Base-by-base conservation (phyloP, 2,113 vertebrate genomes). In the Aphyosemion australe region DNA sequence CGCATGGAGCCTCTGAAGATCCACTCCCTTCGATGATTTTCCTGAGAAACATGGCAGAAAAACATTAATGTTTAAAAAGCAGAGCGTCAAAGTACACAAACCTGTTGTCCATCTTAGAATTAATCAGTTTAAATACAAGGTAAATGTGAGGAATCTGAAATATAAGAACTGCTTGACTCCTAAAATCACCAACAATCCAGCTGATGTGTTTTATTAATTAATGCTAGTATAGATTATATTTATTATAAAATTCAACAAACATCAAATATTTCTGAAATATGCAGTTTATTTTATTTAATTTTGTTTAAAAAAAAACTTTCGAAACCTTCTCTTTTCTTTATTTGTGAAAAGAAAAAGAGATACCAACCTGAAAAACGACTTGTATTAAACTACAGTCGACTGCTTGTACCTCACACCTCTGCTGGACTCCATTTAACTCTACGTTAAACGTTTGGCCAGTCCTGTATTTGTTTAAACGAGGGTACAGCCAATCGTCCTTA, bases 301-400 rank as follows among this genome's bases (percentile, higher is more conserved):
- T 37, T 37, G 34, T 8, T 37, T 8, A 37, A 37, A 37, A 26
- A 26, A 26, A 26, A 26, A 26, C 26, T 26, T 26, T 26, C n/a
- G 5, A 37, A 37, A 37, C 6, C 7, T 3, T 37, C 9, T 7
- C 34, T 37, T 37, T 37, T 37, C 34, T 10, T 12, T 42, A 42
- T 2, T 42, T 42, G 41, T 42, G 12, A 3, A 50, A 62, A 11
- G 8, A 11, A n/a, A 6, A 41, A 47, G 4, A 12, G 7, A 47
- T 12, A 42, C 86, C 9, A 10, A 88, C 88, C 79, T 80, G 46
- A 76, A 96, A 98, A 32, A 94, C 79, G 20, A 98, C 93, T 76
- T 94, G 94, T 58, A 99, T 93, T 52, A 99, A 84, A 71, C 95
- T 99, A 69, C 94, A 91, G 9, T 98, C 97, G 12, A 97, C 91